These are phyloP conservation scores for Caenorhabditis sulstoni DNA, from an alignment of 2,888 invertebrate genomes.

Conservation along the genomic window DNA sequence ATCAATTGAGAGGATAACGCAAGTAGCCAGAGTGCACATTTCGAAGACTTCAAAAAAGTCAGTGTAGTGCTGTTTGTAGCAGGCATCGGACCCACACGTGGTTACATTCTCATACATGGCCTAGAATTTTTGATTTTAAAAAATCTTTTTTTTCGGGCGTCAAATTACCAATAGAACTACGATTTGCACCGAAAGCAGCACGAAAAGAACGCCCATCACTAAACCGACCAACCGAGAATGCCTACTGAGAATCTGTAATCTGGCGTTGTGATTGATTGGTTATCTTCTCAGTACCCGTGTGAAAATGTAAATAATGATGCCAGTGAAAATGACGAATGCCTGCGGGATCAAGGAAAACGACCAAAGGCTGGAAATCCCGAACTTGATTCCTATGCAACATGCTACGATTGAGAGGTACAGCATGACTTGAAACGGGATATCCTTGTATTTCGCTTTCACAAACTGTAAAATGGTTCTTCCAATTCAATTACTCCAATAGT, in stretches of 20 bases:
- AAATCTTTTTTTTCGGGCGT: no score
- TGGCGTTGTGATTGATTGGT: not conserved
- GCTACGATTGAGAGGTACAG: conserved; percentile 39
- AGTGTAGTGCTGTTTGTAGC: conserved; percentile 25
- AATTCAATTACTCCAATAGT: not conserved
- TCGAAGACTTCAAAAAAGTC: conserved; percentile 50
- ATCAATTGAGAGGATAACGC: conserved; percentile 43
- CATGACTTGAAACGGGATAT: conserved; percentile 41
- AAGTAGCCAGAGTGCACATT: conserved; percentile 35
- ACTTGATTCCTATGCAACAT: conserved; percentile 29
- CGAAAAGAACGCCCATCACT: conserved; percentile 31
- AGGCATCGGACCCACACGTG: conserved; percentile 17
- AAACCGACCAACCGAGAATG: conserved; percentile 32
- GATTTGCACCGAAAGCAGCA: conserved; percentile 41
- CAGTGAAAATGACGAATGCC: conserved; percentile 19
- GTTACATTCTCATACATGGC: conserved; percentile 24
- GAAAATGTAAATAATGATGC: conserved; percentile 19
- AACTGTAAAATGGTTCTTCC: conserved; percentile 34
- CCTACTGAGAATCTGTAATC: conserved; percentile 30
- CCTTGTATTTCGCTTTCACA: conserved; percentile 50
- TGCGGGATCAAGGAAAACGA: conserved; percentile 44
- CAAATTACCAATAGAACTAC: conserved; percentile 35
- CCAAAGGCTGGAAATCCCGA: conserved; percentile 18
- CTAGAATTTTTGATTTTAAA: no score
- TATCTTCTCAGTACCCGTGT: conserved; percentile 22